A percentile compares a stretch with the other conserved stretches of the same genome.
Conservation (phyloP, 2,797 vertebrate species). For the Malurus leucopterus region DNA sequence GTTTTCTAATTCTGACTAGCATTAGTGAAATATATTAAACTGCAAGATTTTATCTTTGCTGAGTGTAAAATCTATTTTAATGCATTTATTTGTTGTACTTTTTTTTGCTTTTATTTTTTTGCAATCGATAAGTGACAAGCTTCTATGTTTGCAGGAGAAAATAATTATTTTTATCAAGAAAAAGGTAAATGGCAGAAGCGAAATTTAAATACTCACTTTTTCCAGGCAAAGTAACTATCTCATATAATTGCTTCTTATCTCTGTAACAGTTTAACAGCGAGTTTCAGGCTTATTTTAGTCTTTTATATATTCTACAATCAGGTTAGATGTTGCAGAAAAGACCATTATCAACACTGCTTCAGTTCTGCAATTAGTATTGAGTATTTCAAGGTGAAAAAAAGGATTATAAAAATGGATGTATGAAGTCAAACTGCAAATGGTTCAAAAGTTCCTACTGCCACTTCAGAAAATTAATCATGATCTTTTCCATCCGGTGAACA, state of each 20-base stretch:
- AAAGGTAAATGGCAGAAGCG: neutral
- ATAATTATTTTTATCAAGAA: conserved; percentile 32
- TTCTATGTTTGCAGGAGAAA: neutral
- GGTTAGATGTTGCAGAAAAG: neutral
- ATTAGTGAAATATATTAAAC: neutral
- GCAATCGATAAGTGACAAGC: neutral
- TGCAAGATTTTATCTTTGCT: neutral
- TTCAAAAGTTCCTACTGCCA: neutral
- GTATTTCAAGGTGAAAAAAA: neutral
- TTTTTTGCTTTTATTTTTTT: neutral
- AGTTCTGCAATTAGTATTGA: neutral
- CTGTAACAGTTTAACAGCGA: conserved; percentile 16
- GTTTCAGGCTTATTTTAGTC: neutral
- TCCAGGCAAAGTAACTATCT: neutral
- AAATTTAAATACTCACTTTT: conserved; percentile 1
- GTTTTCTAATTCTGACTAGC: neutral
- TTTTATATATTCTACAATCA: neutral
- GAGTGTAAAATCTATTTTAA: neutral
- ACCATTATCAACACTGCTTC: neutral
- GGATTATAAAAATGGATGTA: neutral
- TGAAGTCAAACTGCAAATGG: neutral
- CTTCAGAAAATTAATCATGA: neutral
- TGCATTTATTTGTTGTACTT: neutral
- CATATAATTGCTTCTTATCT: neutral
- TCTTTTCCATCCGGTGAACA: neutral